Percentiles rank a stretch among this genome's conserved stretches.
Evolutionary conservation across 2,888 invertebrate genomes (phyloP).

Genomic region (Drosophila greeni): DNA sequence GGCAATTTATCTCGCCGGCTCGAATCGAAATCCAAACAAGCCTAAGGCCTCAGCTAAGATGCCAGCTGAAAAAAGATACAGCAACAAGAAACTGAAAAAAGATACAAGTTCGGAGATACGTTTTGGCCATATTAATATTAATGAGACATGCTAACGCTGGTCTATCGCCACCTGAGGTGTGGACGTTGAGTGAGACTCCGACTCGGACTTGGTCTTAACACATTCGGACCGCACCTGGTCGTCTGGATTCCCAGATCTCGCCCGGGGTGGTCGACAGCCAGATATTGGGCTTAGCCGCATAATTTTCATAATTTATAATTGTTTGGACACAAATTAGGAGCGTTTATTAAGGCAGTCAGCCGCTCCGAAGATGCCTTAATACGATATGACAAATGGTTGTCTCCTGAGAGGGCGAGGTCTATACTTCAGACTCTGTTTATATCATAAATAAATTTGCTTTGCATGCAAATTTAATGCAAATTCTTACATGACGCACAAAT

Average conservation of each 20-base stretch:
- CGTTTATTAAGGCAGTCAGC: conserved; percentile 18
- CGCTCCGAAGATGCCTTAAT: background rate
- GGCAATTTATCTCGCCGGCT: conserved; percentile 51
- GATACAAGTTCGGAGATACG: conserved; percentile 25
- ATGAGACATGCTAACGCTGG: conserved; percentile 56
- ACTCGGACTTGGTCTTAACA: conserved; percentile 39
- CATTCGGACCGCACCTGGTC: conserved; percentile 41
- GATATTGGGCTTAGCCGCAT: conserved; percentile 32
- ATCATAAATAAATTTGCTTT: conserved; percentile 10
- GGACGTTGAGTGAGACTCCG: conserved; percentile 48
- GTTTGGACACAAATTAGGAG: conserved; percentile 33
- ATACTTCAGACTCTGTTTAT: background rate
- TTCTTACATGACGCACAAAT: conserved; percentile 7
- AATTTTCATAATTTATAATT: conserved; percentile 35
- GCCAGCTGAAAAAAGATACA: conserved; percentile 36
- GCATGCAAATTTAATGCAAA: conserved; percentile 27
- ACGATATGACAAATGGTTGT: conserved; percentile 19
- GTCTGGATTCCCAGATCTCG: conserved; percentile 3
- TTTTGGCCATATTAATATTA: conserved; percentile 63
- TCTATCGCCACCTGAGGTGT: conserved; percentile 67
- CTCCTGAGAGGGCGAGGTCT: background rate
- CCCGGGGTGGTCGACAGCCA: conserved; percentile 27
- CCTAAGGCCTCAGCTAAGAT: conserved; percentile 25
- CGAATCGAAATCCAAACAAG: conserved; percentile 21
- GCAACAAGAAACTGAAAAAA: conserved; percentile 8